Evolutionary conservation across 53 echinoderm and acorn worm genomes (phyloP).

Genomic region (Paracentrotus lividus): DNA sequence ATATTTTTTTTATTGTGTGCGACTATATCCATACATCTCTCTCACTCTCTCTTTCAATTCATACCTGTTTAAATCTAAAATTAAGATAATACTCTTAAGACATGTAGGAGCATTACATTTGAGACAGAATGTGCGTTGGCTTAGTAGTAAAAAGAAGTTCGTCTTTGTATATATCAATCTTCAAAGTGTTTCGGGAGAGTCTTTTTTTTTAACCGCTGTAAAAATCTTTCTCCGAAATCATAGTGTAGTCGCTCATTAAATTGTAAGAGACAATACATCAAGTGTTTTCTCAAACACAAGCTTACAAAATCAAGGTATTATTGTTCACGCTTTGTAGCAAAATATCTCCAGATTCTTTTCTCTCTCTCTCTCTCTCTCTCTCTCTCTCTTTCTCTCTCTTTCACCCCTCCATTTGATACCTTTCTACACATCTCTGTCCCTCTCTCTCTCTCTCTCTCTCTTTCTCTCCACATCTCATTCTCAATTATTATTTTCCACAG

Average conservation of each 20-base stretch:
- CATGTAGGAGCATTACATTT: too few species aligned
- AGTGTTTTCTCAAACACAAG: neutral
- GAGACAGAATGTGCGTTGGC: too few species aligned
- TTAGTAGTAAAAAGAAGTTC: neutral
- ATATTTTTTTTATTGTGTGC: too few species aligned
- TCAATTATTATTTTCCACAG: conserved; percentile 46
- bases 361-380: neutral
- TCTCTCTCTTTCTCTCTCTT: neutral
- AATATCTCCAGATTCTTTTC: neutral
- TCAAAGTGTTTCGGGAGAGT: neutral
- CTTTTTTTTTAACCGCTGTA: neutral
- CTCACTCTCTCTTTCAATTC: too few species aligned
- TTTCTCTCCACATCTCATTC: neutral
- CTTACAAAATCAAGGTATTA: conserved; percentile 24
- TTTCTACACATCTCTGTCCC: neutral
- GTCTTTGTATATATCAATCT: neutral
- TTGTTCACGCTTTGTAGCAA: neutral
- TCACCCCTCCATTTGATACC: neutral
- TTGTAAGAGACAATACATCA: neutral
- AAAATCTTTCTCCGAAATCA: neutral
- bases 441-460: neutral
- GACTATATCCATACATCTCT: too few species aligned
- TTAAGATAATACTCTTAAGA: too few species aligned
- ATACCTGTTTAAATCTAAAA: too few species aligned
- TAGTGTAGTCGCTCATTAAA: neutral